Base-by-base conservation (phyloP, 2,888 invertebrate species). In the Stenodera caucasica region DNA sequence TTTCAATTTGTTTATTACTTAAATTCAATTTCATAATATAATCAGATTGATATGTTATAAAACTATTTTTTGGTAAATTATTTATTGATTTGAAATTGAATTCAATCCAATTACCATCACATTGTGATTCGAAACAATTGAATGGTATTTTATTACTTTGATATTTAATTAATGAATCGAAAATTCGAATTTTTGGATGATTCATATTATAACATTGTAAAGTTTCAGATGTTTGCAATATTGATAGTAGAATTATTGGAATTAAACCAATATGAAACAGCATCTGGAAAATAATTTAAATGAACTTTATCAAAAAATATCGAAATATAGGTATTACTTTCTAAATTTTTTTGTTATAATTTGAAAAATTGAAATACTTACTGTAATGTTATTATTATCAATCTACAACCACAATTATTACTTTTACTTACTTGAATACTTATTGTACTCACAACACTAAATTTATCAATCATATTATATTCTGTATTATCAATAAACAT, bases 91-190 rank as follows among this genome's bases (percentile, higher is more conserved):
- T 18, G 8, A 61, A 57, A 33, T 26, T 57, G 54, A 77, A 74
- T 12, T 59, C 26, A 1, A 77, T 73, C 30, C 65, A 58, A 57
- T 75, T 77, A 21, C 76, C 76, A 33, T 64, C 52, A 53, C 63
- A 73, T 5, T 53, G 54, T 0, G 54, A 23, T 6, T 66, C 40
- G 0, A n/a, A 15, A 1, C 68, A 62, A 55, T 71, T 62, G 59
- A 77, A 77, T 33, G 67, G 61, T 12, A 65, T 33, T 29, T 64
- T 70, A 53, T 72, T 75, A 6, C 57, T 63, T 69, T 77, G 73
- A 57, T 72, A 77, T 0, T 73, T 67, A 2, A 52, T 11, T 1
- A 77, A 53, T 0, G 70, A 61, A 5, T 60, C 37, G 52, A 77
- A 78, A 4, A 65, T 64, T 49, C 75, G 65, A 0, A 64, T 57